Evolutionary conservation across 2,797 vertebrate species (phyloP), one percentile per base, ranked within the genome.

Genomic region (Lepus oiostolus): DNA sequence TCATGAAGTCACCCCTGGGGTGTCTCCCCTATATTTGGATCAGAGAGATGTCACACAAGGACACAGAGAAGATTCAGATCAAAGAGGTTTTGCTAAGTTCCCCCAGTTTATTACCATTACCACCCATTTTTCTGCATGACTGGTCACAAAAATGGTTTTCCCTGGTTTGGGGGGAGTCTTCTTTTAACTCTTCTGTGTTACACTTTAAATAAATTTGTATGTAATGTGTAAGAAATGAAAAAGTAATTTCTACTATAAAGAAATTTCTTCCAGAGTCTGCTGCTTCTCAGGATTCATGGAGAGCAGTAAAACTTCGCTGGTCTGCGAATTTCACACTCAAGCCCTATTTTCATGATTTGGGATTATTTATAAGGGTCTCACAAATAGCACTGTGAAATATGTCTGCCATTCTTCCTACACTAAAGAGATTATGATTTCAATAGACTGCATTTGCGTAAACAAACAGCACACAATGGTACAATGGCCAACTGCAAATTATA

Each of bases 371-470:
- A 63, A 87, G 91, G 62, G 14, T 3, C 14, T 2, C 24, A 60
- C 26, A 42, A 87, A 96, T 65, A 71, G 19, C 28, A 52, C 54
- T 60, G 26, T 38, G 52, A 85, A 92, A 90, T 47, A 65, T 11
- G 16, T 38, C 83, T 79, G 68, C 28, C 74, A 68, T 75, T 77
- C 84, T 42, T 83, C 71, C 9, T 28, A 4, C 65, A 58, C 62
- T 86, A 89, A 89, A 84, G 81, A 93, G 74, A 96, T 97, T 80
- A 88, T 1, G 5, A 76, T 92, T 70, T 96, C 91, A 86, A 79
- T 65, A 92, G 83, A n/a, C 70, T 52, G 35, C 88, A 88, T 83
- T 85, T 93, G 79, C 75, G 22, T 38, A 52, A 62, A 88, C 67
- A 92, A 93, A 87, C 65, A 75, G 13, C 47, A n/a, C 24, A 88